phyloP scores from a whole-genome alignment of 2,888 invertebrate genomes.

The Tortricodes alternella region DNA sequence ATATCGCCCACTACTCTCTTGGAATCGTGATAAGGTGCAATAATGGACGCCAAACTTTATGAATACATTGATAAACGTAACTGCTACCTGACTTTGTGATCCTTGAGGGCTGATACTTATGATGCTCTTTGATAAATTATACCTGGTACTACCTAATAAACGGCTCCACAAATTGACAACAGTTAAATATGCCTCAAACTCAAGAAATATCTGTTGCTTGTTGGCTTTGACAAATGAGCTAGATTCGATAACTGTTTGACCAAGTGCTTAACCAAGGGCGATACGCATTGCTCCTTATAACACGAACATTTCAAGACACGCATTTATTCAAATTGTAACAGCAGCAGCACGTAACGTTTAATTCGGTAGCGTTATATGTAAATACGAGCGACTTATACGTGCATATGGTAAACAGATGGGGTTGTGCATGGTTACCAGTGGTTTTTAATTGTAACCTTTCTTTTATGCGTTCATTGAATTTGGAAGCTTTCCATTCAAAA shows the following conservation, averaged over 20 bases:
- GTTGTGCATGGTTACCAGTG: slow-evolving; percentile 16
- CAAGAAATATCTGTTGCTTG: background rate
- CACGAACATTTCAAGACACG: slow-evolving; percentile 13
- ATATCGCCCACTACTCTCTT: too few species aligned
- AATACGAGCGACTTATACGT: slow-evolving; percentile 32
- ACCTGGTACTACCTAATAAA: too few species aligned
- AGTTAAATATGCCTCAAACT: too few species aligned
- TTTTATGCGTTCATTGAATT: background rate
- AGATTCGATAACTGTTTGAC: slow-evolving; percentile 63
- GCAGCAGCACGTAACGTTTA: slow-evolving; percentile 33
- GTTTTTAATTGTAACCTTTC: background rate
- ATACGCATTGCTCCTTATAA: slow-evolving; percentile 41
- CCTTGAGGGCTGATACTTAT: too few species aligned
- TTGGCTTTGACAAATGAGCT: slow-evolving; percentile 44
- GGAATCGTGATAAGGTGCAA: too few species aligned
- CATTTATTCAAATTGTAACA: slow-evolving; percentile 36
- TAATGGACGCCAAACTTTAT: too few species aligned
- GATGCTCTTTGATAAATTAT: too few species aligned
- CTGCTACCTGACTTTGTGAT: too few species aligned
- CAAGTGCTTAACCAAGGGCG: slow-evolving; percentile 67
- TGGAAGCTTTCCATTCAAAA: too few species aligned
- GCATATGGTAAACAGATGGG: slow-evolving; percentile 33
- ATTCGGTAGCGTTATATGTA: slow-evolving; percentile 33
- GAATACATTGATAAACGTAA: too few species aligned
- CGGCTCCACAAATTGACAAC: too few species aligned